phyloP scores from a whole-genome alignment of 2,888 invertebrate genomes.

The Agrilus mali region DNA sequence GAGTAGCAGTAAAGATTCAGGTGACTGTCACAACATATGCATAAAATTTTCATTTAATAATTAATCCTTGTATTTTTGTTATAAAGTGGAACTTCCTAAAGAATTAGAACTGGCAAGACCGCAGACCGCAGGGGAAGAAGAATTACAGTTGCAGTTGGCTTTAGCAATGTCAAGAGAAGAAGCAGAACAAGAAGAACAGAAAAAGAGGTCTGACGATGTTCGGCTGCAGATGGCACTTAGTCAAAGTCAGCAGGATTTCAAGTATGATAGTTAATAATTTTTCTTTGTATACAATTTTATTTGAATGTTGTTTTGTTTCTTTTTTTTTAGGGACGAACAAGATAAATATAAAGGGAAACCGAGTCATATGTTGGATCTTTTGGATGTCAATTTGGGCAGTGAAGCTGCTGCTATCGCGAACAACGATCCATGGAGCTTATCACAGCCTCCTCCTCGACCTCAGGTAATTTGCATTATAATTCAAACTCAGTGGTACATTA shows the following conservation, averaged over 20 bases:
- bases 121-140: slow-evolving; percentile 94
- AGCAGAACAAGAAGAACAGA: slow-evolving; percentile 91
- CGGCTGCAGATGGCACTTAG: slow-evolving; percentile 85
- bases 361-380: slow-evolving; percentile 70
- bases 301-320: slow-evolving; percentile 18
- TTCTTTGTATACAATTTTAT: background rate
- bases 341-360: slow-evolving; percentile 22
- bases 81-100: slow-evolving; percentile 31
- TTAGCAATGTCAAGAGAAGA: slow-evolving; percentile 98
- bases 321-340: slow-evolving; percentile 26
- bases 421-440: slow-evolving; percentile 64
- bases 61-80: slow-evolving; percentile 7
- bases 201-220: slow-evolving; percentile 90
- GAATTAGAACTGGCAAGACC: slow-evolving; percentile 91
- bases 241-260: slow-evolving; percentile 88
- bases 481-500: no score
- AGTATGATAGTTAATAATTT: slow-evolving; percentile 36
- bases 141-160: slow-evolving; percentile 93
- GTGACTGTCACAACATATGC: slow-evolving; percentile 6
- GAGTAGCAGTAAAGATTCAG: slow-evolving; percentile 20
- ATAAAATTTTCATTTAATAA: background rate
- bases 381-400: slow-evolving; percentile 66
- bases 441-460: slow-evolving; percentile 36
- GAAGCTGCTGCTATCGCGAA: slow-evolving; percentile 38
- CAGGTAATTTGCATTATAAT: slow-evolving; percentile 45